phyloP scores from a whole-genome alignment of 2,888 invertebrate species.

The Crossocerus cetratus region DNA sequence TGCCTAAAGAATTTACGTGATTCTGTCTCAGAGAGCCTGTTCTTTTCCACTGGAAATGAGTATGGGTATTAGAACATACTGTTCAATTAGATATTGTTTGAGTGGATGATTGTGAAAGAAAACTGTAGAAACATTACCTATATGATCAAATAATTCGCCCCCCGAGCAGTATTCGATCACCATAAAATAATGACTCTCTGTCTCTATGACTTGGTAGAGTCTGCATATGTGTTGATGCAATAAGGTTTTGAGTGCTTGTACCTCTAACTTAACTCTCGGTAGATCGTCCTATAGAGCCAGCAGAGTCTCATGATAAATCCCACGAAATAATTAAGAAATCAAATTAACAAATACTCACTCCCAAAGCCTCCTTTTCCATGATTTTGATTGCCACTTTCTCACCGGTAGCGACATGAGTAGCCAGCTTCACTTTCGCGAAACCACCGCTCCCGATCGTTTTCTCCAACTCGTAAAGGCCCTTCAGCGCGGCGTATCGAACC shows the following conservation, averaged over 20 bases:
- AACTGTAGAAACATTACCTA: constrained; percentile 75
- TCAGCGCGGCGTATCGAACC: constrained; percentile 79
- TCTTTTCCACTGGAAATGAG: constrained; percentile 81
- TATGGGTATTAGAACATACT: background rate
- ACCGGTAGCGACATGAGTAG: constrained; percentile 86
- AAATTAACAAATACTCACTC: constrained; percentile 78
- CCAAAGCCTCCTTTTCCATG: constrained; percentile 86
- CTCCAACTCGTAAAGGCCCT: constrained; percentile 82
- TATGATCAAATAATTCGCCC: constrained; percentile 91
- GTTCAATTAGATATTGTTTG: background rate
- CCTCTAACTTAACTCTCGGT: constrained; percentile 84
- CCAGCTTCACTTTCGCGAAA: constrained; percentile 89
- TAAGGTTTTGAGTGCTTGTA: constrained; percentile 85
- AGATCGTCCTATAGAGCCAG: constrained; percentile 81
- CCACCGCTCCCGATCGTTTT: constrained; percentile 87
- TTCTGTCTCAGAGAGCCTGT: constrained; percentile 84
- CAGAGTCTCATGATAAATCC: background rate
- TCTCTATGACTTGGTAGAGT: constrained; percentile 88
- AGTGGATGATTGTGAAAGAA: background rate
- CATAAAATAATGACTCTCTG: constrained; percentile 85
- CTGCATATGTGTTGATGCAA: constrained; percentile 87
- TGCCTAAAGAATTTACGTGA: constrained; percentile 88
- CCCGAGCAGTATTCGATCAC: constrained; percentile 91
- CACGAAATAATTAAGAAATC: constrained; percentile 3
- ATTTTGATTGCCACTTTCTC: constrained; percentile 91